Percentiles rank a stretch among this genome's conserved stretches.
These are phyloP conservation scores for Sebastes cheni DNA, from an alignment of 2,797 vertebrate genomes.

Conservation along the genomic window DNA sequence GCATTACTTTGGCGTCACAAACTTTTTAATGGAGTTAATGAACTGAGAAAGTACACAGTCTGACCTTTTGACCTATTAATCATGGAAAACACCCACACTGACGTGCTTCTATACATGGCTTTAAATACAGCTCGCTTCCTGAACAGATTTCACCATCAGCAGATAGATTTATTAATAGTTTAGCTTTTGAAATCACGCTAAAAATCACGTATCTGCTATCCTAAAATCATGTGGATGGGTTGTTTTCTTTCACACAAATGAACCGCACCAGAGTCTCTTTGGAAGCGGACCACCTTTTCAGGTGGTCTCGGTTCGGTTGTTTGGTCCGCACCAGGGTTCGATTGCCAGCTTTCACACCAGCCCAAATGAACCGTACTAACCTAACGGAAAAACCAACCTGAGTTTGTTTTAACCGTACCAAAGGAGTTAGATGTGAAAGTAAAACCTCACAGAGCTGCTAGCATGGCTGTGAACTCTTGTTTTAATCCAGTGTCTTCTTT, in stretches of 20 bases:
- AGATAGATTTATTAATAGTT: not conserved
- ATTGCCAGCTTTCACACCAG: too few species aligned
- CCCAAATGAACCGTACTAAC: rapidly evolving
- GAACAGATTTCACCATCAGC: not conserved
- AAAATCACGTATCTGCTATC: not conserved
- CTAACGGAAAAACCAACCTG: too few species aligned
- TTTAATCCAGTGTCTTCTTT: not conserved
- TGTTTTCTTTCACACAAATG: too few species aligned
- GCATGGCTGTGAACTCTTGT: not conserved
- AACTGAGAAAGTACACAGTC: not conserved
- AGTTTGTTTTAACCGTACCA: too few species aligned
- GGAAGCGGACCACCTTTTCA: too few species aligned
- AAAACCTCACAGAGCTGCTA: too few species aligned
- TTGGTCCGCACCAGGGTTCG: too few species aligned
- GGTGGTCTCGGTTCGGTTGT: rapidly evolving
- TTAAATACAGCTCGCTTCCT: not conserved
- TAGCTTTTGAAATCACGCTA: not conserved
- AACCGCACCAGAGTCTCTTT: too few species aligned
- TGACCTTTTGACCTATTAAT: rapidly evolving
- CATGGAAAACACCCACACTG: not conserved
- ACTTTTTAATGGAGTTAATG: not conserved
- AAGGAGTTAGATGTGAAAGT: too few species aligned
- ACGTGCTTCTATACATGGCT: not conserved
- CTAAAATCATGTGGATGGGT: not conserved
- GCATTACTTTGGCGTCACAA: not conserved